Base-by-base conservation (phyloP, 2,888 invertebrate species). In the Nezara viridula region DNA sequence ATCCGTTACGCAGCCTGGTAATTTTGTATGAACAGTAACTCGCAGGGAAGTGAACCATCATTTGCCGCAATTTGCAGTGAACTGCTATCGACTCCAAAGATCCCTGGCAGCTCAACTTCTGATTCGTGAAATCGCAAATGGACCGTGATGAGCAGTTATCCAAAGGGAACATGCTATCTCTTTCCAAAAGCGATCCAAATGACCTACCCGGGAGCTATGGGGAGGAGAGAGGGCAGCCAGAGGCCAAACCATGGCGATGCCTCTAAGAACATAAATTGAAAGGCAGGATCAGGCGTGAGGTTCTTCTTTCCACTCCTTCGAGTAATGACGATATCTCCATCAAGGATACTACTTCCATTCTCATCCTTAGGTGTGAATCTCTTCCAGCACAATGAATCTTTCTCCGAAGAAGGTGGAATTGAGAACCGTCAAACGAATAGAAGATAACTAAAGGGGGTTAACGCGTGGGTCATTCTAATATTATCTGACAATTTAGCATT, bases 61-160 rank as follows among this genome's bases (percentile, higher is more conserved):
- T 73, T 73, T 37, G 7, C 66, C 21, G 21, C 21, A 73, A 73
- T 73, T 73, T 73, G 0, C 66, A 4, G 32, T 19, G 66, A 73
- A 21, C 66, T 37, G 66, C 37, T 37, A 73, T 60, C 60, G 60
- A 60, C 60, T 3, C 3, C 60, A 12, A 27, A 60, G 7, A 73
- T 60, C n/a, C 60, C 7, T n/a, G 32, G 66, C 66, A 37, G 32
- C 27, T 27, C 4, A 27, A 60, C 27, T 27, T 10, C 55, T 73
- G 66, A 73, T 73, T 73, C 66, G 66, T 73, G 66, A 73, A 73
- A 73, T 73, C 37, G 66, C 19, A 73, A 73, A 73, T 73, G 66
- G 66, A 73, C 66, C 66, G 37, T 73, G 66, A 73, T 73, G 19
- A 73, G 66, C 37, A 37, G 66, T 73, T 73, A 73, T 19, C 66